Evolutionary conservation across 2,113 vertebrate genomes (phyloP), one percentile per base, ranked within the genome.

Genomic region (Pedionomus torquatus): DNA sequence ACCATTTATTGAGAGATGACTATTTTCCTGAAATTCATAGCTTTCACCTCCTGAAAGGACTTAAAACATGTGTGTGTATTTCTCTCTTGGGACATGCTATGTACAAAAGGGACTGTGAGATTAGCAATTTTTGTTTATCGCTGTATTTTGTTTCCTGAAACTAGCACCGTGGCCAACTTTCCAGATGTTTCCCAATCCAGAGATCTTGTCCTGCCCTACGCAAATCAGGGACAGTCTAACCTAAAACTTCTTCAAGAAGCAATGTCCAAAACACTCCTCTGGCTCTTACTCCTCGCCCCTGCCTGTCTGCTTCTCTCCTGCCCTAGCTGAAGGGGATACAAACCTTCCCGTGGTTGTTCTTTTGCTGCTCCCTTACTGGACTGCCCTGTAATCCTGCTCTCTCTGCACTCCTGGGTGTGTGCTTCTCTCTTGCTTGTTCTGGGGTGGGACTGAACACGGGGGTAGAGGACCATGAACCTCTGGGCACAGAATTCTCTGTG

Each of bases 311-410:
- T 58, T 18, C 31, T 69, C 26, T 70, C 7, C 60, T 74, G 23
- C 16, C 21, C 10, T 43, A n/a, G 33, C 8, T 28, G 18, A 30
- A 37, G 17, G 18, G 19, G 17, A 43, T 20, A 19, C 16, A 43
- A 49, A 64, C 20, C 24, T 55, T 60, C 11, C 15, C 17, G 39
- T 3, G 1, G 17, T 12, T 33, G 30, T 33, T 63, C 19, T 58
- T 69, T 60, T 58, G 37, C 16, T 11, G 16, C n/a, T 87, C n/a
- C 24, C 21, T 79, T 48, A 46, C 25, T 30, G 63, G 31, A 60
- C 19, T 0, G 1, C 8, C 49, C 31, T 2, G 0, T 5, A 10
- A 39, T 33, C 51, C 43, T 15, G 66, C 9, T 41, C n/a, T 28
- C 71, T 64, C 71, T 35, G 41, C 16, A 3, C 24, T 37, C 61